Evolutionary conservation across 2,888 invertebrate genomes (phyloP).

Genomic region (Matsumyia berberina): DNA sequence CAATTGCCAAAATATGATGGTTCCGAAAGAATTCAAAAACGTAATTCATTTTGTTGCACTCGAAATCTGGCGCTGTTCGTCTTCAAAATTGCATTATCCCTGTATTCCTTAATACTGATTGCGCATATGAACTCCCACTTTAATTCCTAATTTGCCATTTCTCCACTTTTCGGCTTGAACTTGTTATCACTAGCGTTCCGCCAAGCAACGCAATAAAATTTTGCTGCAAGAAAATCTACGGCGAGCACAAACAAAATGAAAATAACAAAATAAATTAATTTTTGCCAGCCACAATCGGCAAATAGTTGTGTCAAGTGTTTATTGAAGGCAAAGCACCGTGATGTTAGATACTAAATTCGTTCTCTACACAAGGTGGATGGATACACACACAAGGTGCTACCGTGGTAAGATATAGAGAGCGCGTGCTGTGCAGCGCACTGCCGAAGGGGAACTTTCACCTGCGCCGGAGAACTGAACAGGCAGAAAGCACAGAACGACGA

Average conservation of each 20-base stretch:
- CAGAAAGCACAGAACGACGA: constrained; percentile 14
- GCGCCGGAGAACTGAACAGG: not conserved
- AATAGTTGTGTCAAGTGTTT: not conserved
- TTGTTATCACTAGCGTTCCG: constrained; percentile 12
- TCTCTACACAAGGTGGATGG: constrained; percentile 8
- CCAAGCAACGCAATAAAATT: constrained; percentile 22
- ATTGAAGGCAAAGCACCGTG: constrained; percentile 5
- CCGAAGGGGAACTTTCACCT: constrained; percentile 44
- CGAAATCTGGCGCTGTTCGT: not conserved
- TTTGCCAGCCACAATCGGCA: constrained; percentile 7
- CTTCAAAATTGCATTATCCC: constrained; percentile 11
- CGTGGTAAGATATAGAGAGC: not conserved
- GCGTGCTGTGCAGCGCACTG: not conserved
- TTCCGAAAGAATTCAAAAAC: constrained; percentile 89
- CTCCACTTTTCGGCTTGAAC: constrained; percentile 7
- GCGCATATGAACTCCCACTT: constrained; percentile 2
- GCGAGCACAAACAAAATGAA: constrained; percentile 14
- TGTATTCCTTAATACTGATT: constrained; percentile 24
- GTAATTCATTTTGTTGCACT: constrained; percentile 86
- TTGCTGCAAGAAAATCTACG: constrained; percentile 8
- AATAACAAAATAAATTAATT: constrained; percentile 3
- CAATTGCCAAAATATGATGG: constrained; percentile 88
- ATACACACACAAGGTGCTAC: not conserved
- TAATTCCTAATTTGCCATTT: constrained; percentile 40
- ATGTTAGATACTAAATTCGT: constrained; percentile 14